phyloP scores from a whole-genome alignment of 2,797 vertebrate genomes.

The Sebastes cheni region DNA sequence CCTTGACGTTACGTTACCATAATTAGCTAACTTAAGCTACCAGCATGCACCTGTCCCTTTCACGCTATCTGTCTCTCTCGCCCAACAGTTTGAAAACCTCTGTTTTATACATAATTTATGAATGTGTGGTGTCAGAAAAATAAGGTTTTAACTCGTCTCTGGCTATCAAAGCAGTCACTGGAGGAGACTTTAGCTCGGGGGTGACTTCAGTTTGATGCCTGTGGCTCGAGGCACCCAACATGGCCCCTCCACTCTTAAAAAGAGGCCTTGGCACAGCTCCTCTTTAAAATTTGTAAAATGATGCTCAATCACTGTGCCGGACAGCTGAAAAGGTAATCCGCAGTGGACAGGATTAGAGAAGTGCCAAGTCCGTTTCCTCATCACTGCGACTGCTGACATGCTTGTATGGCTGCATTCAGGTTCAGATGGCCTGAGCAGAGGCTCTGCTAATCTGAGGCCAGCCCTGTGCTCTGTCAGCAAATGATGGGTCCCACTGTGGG shows the following conservation, averaged over 20 bases:
- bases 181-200: not conserved
- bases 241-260: slow-evolving; percentile 4
- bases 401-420: slow-evolving; percentile 51
- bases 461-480: slow-evolving; percentile 48
- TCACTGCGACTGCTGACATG: slow-evolving; percentile 63
- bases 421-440: slow-evolving; percentile 48
- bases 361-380: slow-evolving; percentile 63
- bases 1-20: not conserved
- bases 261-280: slow-evolving; percentile 12
- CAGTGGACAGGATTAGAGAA: slow-evolving; percentile 73
- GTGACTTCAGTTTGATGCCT: not conserved
- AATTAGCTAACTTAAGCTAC: not conserved
- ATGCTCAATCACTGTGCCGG: slow-evolving; percentile 59
- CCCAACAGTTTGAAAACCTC: not conserved
- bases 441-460: slow-evolving; percentile 60
- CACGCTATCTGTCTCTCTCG: not conserved
- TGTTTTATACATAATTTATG: not conserved
- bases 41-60: not conserved
- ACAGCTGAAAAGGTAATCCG: slow-evolving; percentile 68
- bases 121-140: not conserved
- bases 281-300: slow-evolving; percentile 44
- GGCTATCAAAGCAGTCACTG: not conserved
- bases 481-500: slow-evolving; percentile 15
- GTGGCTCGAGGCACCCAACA: not conserved
- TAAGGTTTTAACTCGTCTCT: not conserved